Conservation (phyloP, 1,140 invertebrate species). For the Pseudobourletiella spinata region DNA sequence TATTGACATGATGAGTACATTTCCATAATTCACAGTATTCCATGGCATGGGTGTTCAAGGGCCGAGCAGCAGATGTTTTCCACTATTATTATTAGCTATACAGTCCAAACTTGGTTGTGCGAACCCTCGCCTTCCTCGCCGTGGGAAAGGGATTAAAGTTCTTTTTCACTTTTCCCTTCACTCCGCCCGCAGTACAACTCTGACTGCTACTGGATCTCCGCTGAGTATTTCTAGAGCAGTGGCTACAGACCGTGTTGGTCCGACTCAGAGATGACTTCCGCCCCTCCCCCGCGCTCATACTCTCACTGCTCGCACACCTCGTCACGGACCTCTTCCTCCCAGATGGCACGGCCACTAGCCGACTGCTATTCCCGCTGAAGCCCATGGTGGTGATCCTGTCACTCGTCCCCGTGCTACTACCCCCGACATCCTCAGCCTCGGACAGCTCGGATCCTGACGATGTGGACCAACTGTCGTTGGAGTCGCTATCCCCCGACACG, state of each 20-base stretch:
- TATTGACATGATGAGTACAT: too few species aligned
- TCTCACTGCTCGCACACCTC: neutral
- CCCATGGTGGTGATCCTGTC: neutral
- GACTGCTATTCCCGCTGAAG: too few species aligned
- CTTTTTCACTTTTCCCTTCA: constrained; percentile 2
- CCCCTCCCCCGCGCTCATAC: neutral
- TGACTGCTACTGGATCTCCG: neutral
- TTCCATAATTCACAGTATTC: too few species aligned
- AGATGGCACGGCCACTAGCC: too few species aligned
- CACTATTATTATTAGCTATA: too few species aligned
- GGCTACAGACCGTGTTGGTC: neutral
- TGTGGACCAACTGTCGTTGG: constrained; percentile 14
- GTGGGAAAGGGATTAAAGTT: constrained; percentile 35
- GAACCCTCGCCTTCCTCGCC: constrained; percentile 18
- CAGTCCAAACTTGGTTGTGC: constrained; percentile 31
- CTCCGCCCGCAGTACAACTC: neutral
- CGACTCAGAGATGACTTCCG: neutral
- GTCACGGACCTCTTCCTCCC: neutral
- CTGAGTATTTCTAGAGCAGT: neutral
- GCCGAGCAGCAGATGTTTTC: too few species aligned
- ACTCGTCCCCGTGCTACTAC: neutral
- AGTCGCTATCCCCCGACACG: constrained; percentile 22
- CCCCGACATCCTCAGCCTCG: constrained; percentile 3
- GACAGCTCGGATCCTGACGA: constrained; percentile 20
- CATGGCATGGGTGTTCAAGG: too few species aligned